Base-by-base conservation (phyloP, 2,113 vertebrate genomes). In the Oryzias woworae region DNA sequence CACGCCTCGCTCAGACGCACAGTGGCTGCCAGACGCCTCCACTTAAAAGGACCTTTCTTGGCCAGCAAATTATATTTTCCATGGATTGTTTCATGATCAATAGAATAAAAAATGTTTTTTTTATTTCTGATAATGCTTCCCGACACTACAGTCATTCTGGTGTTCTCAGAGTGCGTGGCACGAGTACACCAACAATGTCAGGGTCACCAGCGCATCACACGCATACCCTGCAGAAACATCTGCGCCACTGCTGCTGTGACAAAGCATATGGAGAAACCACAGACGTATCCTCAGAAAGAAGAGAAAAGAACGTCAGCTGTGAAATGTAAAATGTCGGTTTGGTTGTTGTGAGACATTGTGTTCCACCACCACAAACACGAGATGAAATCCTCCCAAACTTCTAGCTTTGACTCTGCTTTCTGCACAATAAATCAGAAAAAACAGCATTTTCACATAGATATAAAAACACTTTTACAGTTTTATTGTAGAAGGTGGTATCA, bases 1-100 rank as follows among this genome's bases (percentile, higher is more conserved):
- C 64, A 75, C 42, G 47, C 70, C 73, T 79, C 59, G 66, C 44
- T 65, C 77, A 24, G 60, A 66, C 61, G 52, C 58, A 71, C 75
- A 17, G 63, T 49, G 53, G 73, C 58, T 81, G 85, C 78, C 80
- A 87, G 66, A 74, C 65, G 66, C 18, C 52, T 59, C 4, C 26
- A 82, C 64, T 83, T 89, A 73, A 91, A 91, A 88, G 79, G 69
- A 81, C 60, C 68, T 73, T 73, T 85, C 66, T 84, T 90, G 86
- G 85, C 82, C 57, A 51, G 66, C 71, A 58, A 84, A 79, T 24
- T 53, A 60, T 86, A 72, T 81, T 87, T 81, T 83, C 63, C n/a
- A 56, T 78, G 48, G 76, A 89, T 88, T 88, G 85, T 75, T 86
- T 88, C 69, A 85, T 85, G 82, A 88, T 69, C 41, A 58, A 77